phyloP scores from a whole-genome alignment of 2,888 invertebrate genomes.

The Apamea anceps region DNA sequence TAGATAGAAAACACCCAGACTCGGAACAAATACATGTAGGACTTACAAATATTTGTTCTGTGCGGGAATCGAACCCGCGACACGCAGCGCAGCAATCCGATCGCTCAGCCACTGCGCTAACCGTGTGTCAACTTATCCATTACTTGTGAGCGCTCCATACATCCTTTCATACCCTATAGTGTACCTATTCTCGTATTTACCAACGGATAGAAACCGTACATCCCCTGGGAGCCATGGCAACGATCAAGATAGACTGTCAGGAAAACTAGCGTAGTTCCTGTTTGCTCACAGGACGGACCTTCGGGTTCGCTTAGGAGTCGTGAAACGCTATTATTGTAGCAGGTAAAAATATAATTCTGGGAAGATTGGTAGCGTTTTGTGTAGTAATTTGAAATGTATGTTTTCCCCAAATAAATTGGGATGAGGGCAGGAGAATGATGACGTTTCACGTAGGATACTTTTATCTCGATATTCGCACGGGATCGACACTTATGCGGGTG shows the following conservation, averaged over 20 bases:
- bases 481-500: too few species aligned
- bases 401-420: neutral
- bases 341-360: conserved; percentile 2
- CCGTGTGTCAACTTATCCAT: too few species aligned
- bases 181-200: conserved; percentile 5
- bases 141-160: conserved; percentile 19
- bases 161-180: conserved; percentile 3
- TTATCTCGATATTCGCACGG: too few species aligned
- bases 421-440: neutral
- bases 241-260: conserved; percentile 37
- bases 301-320: neutral
- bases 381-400: neutral
- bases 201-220: neutral
- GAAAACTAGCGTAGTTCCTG: conserved; percentile 12
- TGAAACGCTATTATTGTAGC: conserved; percentile 6
- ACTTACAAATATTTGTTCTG: too few species aligned
- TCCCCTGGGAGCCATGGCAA: conserved; percentile 31
- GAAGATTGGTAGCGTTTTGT: conserved; percentile 4
- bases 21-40: too few species aligned
- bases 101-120: too few species aligned
- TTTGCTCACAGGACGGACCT: conserved; percentile 1
- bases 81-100: too few species aligned
- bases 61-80: too few species aligned
- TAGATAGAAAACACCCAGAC: too few species aligned
- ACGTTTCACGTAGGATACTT: too few species aligned